Conservation (phyloP, 30 jellyfish, hydroid and myxozoan species). For the Haliclystus octoradiatus region DNA sequence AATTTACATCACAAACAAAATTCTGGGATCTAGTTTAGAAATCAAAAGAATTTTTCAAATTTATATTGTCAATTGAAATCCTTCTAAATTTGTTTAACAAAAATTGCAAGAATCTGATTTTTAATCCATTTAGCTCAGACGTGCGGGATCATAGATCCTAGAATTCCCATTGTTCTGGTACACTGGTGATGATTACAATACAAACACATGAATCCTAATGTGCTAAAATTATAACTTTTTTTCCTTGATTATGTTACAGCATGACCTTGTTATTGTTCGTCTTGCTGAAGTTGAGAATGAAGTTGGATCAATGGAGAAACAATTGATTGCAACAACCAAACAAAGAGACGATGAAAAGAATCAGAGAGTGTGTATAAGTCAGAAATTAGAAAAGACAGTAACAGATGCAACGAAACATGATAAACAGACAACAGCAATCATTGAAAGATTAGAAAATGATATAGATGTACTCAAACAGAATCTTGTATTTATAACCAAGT, state of each 20-base stretch:
- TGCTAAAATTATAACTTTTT: too few species aligned
- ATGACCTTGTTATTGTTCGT: not conserved
- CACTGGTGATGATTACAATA: too few species aligned
- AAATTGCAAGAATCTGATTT: too few species aligned
- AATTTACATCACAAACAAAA: too few species aligned
- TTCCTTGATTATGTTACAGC: not conserved
- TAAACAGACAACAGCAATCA: not conserved
- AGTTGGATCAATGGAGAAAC: not conserved
- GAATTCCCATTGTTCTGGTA: too few species aligned
- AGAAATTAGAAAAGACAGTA: not conserved
- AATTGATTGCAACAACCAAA: not conserved
- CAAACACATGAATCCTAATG: too few species aligned
- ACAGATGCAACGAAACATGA: not conserved
- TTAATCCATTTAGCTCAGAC: too few species aligned
- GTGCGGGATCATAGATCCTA: too few species aligned
- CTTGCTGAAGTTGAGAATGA: not conserved
- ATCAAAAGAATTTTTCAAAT: too few species aligned
- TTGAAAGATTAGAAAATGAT: not conserved
- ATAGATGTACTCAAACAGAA: not conserved
- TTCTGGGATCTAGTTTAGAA: too few species aligned
- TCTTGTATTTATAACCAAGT: constrained; percentile 17
- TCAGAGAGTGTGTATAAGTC: not conserved
- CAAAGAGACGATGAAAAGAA: not conserved
- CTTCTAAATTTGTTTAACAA: too few species aligned
- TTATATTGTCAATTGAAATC: too few species aligned